Evolutionary conservation across 2,888 invertebrate species (phyloP).

Genomic region (Melanchra persicariae): DNA sequence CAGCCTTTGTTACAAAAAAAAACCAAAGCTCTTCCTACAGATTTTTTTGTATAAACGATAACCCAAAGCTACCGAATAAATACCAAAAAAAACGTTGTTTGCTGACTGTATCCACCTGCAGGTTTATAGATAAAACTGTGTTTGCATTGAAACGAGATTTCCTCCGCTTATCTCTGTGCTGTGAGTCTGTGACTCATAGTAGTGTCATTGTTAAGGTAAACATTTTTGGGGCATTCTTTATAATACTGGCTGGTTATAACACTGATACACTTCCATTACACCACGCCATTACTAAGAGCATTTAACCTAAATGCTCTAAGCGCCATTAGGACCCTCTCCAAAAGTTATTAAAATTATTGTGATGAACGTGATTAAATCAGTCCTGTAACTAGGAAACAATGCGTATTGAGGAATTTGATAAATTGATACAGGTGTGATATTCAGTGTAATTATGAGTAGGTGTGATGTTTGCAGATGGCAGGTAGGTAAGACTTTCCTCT

Average conservation of each 20-base stretch:
- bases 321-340: neutral
- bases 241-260: neutral
- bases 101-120: conserved; percentile 40
- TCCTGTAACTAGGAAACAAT: neutral
- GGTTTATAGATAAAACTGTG: conserved; percentile 53
- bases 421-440: conserved; percentile 8
- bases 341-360: neutral
- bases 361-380: neutral
- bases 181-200: conserved; percentile 35
- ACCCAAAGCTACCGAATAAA: conserved; percentile 37
- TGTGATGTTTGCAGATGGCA: conserved; percentile 25
- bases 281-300: no score
- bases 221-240: conserved; percentile 5
- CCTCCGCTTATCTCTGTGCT: conserved; percentile 52
- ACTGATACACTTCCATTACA: neutral
- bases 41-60: conserved; percentile 22
- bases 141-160: conserved; percentile 57
- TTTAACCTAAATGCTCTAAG: no score
- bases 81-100: conserved; percentile 46
- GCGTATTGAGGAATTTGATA: conserved; percentile 14
- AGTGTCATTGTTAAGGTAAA: conserved; percentile 14
- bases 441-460: neutral
- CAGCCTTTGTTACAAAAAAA: conserved; percentile 13
- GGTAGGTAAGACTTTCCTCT: conserved; percentile 18
- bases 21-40: neutral